Conservation (phyloP, 2,113 vertebrate species). For the Hystrix brachyura region DNA sequence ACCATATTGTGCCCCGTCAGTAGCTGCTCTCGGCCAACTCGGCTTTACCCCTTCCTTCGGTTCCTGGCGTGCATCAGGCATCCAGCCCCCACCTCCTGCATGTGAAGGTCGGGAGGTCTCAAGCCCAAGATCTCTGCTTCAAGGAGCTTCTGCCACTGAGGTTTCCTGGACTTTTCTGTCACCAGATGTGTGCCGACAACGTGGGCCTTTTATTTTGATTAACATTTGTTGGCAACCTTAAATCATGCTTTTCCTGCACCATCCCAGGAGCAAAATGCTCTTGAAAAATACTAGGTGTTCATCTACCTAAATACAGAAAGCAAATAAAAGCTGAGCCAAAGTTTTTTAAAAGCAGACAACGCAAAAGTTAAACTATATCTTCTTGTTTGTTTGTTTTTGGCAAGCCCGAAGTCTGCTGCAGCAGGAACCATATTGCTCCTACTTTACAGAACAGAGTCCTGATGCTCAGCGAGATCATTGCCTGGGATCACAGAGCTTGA, state of each 20-base stretch:
- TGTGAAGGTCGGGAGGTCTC: not conserved
- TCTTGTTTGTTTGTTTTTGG: not conserved
- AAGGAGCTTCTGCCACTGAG: not conserved
- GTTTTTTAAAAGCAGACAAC: not conserved
- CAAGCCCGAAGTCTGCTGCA: not conserved
- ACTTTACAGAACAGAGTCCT: not conserved
- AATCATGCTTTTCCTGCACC: constrained; percentile 19
- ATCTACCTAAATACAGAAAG: constrained; percentile 48
- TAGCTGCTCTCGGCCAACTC: not conserved
- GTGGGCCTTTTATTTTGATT: constrained; percentile 11
- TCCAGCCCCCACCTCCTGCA: not conserved
- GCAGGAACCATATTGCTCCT: not conserved
- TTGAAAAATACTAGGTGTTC: constrained; percentile 37
- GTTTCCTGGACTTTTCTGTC: not conserved
- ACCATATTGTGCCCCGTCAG: not conserved
- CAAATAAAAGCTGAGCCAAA: constrained; percentile 37
- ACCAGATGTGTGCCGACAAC: not conserved
- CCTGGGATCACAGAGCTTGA: not conserved
- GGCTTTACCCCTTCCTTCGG: not conserved
- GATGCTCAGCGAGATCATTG: not conserved
- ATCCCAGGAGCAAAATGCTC: not conserved
- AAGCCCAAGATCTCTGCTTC: not conserved
- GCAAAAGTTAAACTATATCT: not conserved
- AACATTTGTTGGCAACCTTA: not conserved
- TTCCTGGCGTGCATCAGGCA: not conserved